These are phyloP conservation scores for Anarhynchus alexandrinus DNA, from an alignment of 2,113 vertebrate species.

Conservation along the genomic window DNA sequence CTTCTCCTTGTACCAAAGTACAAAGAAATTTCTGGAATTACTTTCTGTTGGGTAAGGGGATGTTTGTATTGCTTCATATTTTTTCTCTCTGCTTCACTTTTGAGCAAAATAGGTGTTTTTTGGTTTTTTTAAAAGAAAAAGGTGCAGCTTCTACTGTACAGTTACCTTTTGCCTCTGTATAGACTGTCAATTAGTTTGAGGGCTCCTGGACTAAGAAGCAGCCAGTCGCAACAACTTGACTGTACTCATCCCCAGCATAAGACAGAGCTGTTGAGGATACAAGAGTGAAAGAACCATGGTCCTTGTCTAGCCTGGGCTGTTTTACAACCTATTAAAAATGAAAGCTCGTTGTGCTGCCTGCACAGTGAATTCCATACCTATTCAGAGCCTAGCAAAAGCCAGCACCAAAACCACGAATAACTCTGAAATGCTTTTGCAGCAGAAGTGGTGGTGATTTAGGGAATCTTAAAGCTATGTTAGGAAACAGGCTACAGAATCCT, in stretches of 20 bases:
- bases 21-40: neutral
- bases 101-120: neutral
- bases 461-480: neutral
- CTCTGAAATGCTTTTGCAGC: neutral
- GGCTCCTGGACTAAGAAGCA: neutral
- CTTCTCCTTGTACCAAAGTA: neutral
- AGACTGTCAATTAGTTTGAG: neutral
- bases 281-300: neutral
- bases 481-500: neutral
- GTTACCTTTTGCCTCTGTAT: neutral
- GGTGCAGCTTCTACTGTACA: neutral
- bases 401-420: neutral
- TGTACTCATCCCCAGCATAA: neutral
- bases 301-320: neutral
- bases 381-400: neutral
- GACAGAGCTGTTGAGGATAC: neutral
- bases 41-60: neutral
- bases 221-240: neutral
- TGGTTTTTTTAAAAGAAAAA: neutral
- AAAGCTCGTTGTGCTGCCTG: neutral
- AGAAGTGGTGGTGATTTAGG: neutral
- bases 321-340: neutral
- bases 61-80: neutral
- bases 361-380: neutral
- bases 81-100: neutral